Conservation (phyloP, 2,888 invertebrate genomes). For the Leucoma salicis region DNA sequence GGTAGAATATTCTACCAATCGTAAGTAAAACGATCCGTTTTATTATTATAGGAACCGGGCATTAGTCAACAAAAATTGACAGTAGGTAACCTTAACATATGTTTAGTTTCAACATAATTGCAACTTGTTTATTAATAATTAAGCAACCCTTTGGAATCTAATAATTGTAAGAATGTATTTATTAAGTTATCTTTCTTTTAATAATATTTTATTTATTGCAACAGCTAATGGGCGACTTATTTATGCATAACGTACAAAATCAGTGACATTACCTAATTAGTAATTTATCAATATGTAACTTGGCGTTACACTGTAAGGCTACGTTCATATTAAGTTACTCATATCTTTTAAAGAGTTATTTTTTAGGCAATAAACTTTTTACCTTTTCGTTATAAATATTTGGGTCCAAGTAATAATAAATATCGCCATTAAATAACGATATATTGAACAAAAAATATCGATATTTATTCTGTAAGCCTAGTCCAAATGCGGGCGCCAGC, state of each 20-base stretch:
- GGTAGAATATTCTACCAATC: no score
- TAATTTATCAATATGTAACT: background rate
- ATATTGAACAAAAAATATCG: no score
- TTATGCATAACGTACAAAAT: background rate
- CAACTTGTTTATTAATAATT: background rate
- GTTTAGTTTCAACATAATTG: background rate
- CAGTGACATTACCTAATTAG: background rate
- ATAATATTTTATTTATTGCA: background rate
- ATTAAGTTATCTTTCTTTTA: background rate
- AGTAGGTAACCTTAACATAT: background rate
- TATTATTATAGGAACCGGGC: no score
- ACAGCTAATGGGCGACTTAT: background rate
- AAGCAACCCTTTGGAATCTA: background rate
- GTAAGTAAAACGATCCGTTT: no score
- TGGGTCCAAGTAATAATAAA: no score
- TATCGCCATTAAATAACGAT: no score
- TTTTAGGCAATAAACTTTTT: no score
- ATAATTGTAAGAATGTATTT: background rate
- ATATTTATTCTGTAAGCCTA: no score
- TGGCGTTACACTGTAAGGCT: background rate
- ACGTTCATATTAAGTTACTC: no score
- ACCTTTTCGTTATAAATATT: no score
- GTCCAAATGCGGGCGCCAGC: no score
- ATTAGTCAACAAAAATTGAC: background rate
- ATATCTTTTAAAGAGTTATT: no score